Evolutionary conservation across 2,797 vertebrate species (phyloP).

Genomic region (Pangasius macronema): DNA sequence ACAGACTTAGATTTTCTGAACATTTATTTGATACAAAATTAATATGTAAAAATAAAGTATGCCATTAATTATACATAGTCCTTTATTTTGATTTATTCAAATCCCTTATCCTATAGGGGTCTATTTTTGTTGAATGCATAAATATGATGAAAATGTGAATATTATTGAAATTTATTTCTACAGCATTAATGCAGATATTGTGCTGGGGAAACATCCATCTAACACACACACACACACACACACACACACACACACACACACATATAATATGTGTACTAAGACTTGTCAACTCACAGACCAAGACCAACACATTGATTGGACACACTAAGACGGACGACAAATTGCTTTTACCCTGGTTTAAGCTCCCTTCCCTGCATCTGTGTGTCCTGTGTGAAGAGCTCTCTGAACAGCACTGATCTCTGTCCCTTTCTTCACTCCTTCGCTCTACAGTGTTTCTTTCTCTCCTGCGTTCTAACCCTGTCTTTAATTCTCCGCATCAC

Average conservation of each 20-base stretch:
- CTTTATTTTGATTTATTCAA: not conserved
- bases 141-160: not conserved
- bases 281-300: no score
- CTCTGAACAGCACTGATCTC: slow-evolving; percentile 41
- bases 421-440: slow-evolving; percentile 40
- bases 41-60: not conserved
- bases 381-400: slow-evolving; percentile 40
- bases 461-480: slow-evolving; percentile 50
- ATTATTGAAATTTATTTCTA: not conserved
- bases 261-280: no score
- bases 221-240: slow-evolving; percentile 18
- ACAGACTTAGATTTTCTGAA: not conserved
- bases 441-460: slow-evolving; percentile 76
- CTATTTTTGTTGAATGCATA: not conserved
- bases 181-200: not conserved
- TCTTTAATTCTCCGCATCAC: slow-evolving; percentile 14
- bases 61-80: not conserved
- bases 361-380: slow-evolving; percentile 35
- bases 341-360: slow-evolving; percentile 5
- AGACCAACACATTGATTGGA: no score
- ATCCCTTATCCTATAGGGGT: not conserved
- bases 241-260: slow-evolving; percentile 15
- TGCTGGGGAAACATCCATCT: not conserved
- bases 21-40: not conserved
- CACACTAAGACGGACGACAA: no score